Evolutionary conservation across 1,140 invertebrate species (phyloP).

Genomic region (Oscheius sp.): DNA sequence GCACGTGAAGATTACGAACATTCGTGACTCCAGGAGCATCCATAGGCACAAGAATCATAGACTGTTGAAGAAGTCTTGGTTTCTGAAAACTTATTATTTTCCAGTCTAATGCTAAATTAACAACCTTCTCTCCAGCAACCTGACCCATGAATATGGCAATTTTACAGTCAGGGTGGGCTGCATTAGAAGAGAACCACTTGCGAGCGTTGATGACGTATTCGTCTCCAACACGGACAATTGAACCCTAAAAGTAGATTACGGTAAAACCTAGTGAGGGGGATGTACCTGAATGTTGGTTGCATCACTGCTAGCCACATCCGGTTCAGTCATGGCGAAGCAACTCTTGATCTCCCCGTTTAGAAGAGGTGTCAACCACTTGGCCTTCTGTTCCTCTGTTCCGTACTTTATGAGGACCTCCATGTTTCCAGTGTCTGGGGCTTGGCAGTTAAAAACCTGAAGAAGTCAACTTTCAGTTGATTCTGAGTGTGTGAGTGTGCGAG

Average conservation of each 20-base stretch:
- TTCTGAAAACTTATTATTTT: conserved; percentile 28
- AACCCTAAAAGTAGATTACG: conserved; percentile 32
- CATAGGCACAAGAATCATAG: conserved; percentile 66
- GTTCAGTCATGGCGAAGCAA: conserved; percentile 66
- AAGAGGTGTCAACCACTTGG: conserved; percentile 62
- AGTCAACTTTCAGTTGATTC: neutral
- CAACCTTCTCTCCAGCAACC: conserved; percentile 51
- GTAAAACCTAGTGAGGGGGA: conserved; percentile 45
- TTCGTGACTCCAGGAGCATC: conserved; percentile 63
- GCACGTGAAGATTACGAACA: conserved; percentile 62
- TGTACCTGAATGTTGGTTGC: conserved; percentile 65
- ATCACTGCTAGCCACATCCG: conserved; percentile 64
- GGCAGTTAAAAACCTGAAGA: conserved; percentile 63
- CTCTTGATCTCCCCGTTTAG: conserved; percentile 64
- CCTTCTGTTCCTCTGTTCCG: conserved; percentile 63
- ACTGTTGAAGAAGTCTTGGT: conserved; percentile 62
- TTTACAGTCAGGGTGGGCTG: conserved; percentile 63
- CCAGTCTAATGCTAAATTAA: neutral
- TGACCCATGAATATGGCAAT: conserved; percentile 65
- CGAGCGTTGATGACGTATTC: conserved; percentile 63
- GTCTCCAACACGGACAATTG: conserved; percentile 62
- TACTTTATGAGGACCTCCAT: conserved; percentile 65
- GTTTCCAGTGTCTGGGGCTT: conserved; percentile 65
- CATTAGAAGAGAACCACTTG: conserved; percentile 66
- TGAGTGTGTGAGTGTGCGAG: too few species aligned